Percentiles rank a stretch among this genome's conserved stretches.
phyloP scores from a whole-genome alignment of 1,140 invertebrate genomes.

The Hylaeus anthracinus region DNA sequence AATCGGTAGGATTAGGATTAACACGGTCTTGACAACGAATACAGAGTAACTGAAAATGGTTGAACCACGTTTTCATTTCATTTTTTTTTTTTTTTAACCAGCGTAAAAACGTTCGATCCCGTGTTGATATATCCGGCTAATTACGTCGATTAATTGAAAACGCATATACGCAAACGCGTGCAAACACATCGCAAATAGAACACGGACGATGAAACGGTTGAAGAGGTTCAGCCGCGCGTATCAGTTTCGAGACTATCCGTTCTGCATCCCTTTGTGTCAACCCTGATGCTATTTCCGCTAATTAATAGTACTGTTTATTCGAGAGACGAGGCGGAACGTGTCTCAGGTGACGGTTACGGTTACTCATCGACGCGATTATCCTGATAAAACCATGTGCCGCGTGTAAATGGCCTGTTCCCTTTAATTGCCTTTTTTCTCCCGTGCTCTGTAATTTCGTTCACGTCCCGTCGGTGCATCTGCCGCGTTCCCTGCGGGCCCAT shows the following conservation, averaged over 20 bases:
- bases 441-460: background rate
- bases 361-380: no score
- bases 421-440: background rate
- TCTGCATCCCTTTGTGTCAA: background rate
- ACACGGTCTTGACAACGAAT: no score
- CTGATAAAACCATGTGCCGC: background rate
- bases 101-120: no score
- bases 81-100: no score
- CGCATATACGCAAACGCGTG: no score
- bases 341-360: no score
- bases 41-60: no score
- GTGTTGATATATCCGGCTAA: background rate
- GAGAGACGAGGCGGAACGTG: background rate
- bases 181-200: background rate
- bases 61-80: no score
- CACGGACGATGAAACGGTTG: background rate
- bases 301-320: conserved; percentile 4
- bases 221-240: background rate
- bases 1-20: no score
- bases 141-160: background rate
- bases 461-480: background rate
- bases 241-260: background rate
- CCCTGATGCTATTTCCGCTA: background rate
- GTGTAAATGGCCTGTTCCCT: background rate
- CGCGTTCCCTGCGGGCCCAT: background rate